phyloP scores from a whole-genome alignment of 23 tunicate genomes.

The Botrylloides violaceus region DNA sequence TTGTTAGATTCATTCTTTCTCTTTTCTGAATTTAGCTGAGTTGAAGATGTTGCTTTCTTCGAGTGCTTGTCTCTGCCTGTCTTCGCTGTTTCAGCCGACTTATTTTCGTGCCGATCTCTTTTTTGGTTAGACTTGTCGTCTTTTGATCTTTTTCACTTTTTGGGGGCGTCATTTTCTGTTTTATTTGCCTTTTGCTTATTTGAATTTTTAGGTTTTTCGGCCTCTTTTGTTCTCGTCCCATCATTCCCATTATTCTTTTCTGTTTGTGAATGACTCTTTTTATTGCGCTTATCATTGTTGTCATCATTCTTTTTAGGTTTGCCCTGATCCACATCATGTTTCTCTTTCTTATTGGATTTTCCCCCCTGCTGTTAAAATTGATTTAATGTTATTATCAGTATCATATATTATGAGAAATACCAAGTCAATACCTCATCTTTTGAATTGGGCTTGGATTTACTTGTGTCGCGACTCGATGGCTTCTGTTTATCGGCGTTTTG shows the following conservation, averaged over 20 bases:
- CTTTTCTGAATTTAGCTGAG: constrained; percentile 17
- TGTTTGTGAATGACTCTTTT: not conserved
- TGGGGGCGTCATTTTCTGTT: not conserved
- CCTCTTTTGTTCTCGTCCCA: not conserved
- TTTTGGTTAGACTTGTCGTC: constrained; percentile 17
- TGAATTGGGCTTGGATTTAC: too few relatives aligned
- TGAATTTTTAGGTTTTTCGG: constrained; percentile 1
- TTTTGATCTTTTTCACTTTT: constrained; percentile 23
- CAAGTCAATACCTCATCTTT: too few relatives aligned
- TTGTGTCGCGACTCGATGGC: too few relatives aligned
- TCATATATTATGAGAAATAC: too few relatives aligned
- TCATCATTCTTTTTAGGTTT: not conserved
- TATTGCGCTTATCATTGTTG: not conserved
- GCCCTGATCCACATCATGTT: not conserved
- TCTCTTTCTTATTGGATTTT: not conserved
- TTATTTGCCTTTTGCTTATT: not conserved
- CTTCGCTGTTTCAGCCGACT: not conserved
- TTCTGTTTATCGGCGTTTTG: too few relatives aligned
- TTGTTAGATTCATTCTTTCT: constrained; percentile 15
- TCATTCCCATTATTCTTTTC: not conserved
- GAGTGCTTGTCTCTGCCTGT: not conserved
- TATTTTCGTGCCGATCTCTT: too few relatives aligned
- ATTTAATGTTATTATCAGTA: too few relatives aligned
- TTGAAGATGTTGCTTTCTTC: not conserved
- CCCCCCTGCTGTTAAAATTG: too few relatives aligned